Conservation (phyloP, 2,888 invertebrate genomes). For the Ethmia dodecea region DNA sequence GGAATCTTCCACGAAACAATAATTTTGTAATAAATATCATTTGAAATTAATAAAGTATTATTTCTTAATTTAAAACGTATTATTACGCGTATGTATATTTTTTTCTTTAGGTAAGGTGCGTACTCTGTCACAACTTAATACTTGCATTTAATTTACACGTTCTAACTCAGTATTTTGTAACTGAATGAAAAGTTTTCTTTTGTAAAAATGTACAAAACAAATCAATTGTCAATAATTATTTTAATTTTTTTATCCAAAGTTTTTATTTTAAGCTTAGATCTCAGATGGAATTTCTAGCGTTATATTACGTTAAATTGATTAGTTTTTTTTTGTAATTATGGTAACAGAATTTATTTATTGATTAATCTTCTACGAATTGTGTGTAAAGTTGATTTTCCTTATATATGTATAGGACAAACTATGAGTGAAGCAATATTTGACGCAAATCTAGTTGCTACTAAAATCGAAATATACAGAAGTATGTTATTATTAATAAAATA, state of each 20-base stretch:
- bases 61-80: slow-evolving; percentile 53
- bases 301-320: slow-evolving; percentile 35
- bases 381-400: slow-evolving; percentile 57
- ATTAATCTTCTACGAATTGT: slow-evolving; percentile 43
- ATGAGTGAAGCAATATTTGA: no score
- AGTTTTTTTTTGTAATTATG: slow-evolving; percentile 62
- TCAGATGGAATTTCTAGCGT: slow-evolving; percentile 65
- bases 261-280: slow-evolving; percentile 74
- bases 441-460: no score
- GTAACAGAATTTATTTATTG: slow-evolving; percentile 72
- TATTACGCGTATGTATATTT: slow-evolving; percentile 36
- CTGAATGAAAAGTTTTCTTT: slow-evolving; percentile 45
- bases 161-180: slow-evolving; percentile 45
- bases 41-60: slow-evolving; percentile 59
- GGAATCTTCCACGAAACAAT: slow-evolving; percentile 57
- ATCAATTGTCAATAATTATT: slow-evolving; percentile 55
- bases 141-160: slow-evolving; percentile 44
- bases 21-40: slow-evolving; percentile 40
- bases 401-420: slow-evolving; percentile 6
- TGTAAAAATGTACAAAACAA: slow-evolving; percentile 73
- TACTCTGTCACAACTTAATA: slow-evolving; percentile 51
- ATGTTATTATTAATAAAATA: no score
- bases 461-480: no score
- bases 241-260: slow-evolving; percentile 72
- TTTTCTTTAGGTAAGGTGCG: slow-evolving; percentile 43